Conservation (phyloP, 2,797 vertebrate species). For the Enteromius paludinosus region DNA sequence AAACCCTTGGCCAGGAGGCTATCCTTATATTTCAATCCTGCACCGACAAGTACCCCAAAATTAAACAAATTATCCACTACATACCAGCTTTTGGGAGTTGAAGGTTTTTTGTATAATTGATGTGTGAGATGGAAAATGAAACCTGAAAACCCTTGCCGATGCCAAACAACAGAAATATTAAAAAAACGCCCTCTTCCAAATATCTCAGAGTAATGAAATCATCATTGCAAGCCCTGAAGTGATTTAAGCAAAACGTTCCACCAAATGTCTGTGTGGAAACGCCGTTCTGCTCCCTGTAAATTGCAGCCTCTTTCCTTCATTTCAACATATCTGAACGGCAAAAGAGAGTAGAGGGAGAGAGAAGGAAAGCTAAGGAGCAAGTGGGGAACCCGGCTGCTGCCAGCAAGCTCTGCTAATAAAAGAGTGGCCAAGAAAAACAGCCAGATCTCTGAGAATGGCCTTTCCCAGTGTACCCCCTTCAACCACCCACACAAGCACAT, state of each 20-base stretch:
- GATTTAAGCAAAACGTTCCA: slow-evolving; percentile 49
- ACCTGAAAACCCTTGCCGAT: slow-evolving; percentile 10
- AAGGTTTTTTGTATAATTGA: slow-evolving; percentile 5
- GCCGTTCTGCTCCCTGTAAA: slow-evolving; percentile 27
- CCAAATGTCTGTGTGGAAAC: slow-evolving; percentile 56
- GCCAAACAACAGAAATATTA: slow-evolving; percentile 31
- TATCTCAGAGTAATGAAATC: slow-evolving; percentile 42
- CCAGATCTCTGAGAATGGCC: slow-evolving; percentile 28
- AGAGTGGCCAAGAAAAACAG: slow-evolving; percentile 34
- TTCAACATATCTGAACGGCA: slow-evolving; percentile 40
- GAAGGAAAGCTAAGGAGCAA: slow-evolving; percentile 18
- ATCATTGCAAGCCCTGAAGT: slow-evolving; percentile 39
- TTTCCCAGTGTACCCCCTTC: slow-evolving; percentile 34
- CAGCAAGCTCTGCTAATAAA: slow-evolving; percentile 44
- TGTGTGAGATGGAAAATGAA: slow-evolving; percentile 20
- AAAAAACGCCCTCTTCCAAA: slow-evolving; percentile 28
- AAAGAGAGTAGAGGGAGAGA: slow-evolving; percentile 34
- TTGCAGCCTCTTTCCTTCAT: slow-evolving; percentile 44
- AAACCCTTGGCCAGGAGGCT: neutral
- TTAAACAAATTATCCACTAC: neutral
- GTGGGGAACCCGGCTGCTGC: slow-evolving; percentile 15
- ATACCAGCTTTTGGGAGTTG: neutral
- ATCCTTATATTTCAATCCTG: neutral
- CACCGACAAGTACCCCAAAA: slow-evolving; percentile 1
- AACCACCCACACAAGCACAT: slow-evolving; percentile 50